These are phyloP conservation scores for Lepidocyrtinus sp. DNA, from an alignment of 2,888 invertebrate genomes.

Conservation along the genomic window DNA sequence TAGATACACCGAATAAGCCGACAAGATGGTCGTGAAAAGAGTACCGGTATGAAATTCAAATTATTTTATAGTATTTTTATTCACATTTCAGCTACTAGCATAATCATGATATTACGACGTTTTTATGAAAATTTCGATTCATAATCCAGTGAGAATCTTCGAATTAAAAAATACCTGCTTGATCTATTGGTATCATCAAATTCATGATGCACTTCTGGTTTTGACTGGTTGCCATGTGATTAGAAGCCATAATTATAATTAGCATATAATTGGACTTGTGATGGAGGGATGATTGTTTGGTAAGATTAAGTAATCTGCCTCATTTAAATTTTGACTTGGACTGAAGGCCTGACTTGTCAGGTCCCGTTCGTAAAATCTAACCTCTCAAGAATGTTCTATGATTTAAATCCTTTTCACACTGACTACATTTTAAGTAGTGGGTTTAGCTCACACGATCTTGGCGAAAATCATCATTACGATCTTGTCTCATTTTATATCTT, in stretches of 20 bases:
- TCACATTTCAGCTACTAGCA: neutral
- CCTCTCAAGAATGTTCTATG: too few relatives aligned
- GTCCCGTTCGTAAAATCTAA: too few relatives aligned
- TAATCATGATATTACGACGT: conserved; percentile 7
- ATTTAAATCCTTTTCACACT: neutral
- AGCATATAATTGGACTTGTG: neutral
- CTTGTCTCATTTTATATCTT: neutral
- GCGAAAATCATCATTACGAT: too few relatives aligned
- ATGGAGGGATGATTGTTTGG: neutral
- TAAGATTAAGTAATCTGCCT: neutral
- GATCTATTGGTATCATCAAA: neutral
- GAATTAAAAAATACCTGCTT: neutral
- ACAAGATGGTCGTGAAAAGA: conserved; percentile 59
- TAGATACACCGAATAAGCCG: too few relatives aligned
- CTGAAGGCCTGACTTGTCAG: too few relatives aligned
- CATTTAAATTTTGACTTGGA: neutral
- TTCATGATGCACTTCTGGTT: neutral
- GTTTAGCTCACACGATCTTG: neutral
- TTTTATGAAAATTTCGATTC: neutral
- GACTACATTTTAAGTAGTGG: neutral
- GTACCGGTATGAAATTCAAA: conserved; percentile 50
- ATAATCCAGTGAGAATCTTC: neutral
- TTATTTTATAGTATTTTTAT: neutral
- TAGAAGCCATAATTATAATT: neutral
- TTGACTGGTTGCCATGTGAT: neutral